These are phyloP conservation scores for Lepidocolaptes lacrymiger DNA, from an alignment of 2,797 vertebrate species.

Conservation along the genomic window DNA sequence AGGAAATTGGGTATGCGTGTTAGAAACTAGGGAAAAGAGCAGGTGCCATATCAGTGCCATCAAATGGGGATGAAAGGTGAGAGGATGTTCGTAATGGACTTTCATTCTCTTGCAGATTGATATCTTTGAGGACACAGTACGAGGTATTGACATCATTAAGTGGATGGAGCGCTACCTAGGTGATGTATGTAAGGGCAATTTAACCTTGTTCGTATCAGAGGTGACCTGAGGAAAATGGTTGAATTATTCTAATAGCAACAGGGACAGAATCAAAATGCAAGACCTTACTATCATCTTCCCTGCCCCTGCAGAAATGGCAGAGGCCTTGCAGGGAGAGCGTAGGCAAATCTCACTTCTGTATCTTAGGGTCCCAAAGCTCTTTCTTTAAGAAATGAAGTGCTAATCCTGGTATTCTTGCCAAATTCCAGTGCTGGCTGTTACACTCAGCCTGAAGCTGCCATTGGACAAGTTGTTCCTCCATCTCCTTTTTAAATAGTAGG, in stretches of 20 bases:
- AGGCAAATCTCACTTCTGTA: neutral
- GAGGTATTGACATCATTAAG: conserved; percentile 89
- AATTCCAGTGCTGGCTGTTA: neutral
- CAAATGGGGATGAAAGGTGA: neutral
- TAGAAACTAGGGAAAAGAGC: neutral
- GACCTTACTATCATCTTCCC: neutral
- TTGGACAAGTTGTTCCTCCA: neutral
- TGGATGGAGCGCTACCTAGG: conserved; percentile 95
- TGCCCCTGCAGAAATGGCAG: neutral
- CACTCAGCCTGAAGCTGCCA: neutral
- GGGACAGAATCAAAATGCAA: conserved; percentile 21
- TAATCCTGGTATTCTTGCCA: neutral
- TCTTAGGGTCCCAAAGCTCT: neutral
- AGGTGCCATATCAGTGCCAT: neutral
- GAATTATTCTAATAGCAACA: conserved; percentile 2
- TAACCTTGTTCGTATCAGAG: conserved; percentile 38
- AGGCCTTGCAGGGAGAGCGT: neutral
- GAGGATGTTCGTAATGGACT: neutral
- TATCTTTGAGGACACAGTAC: conserved; percentile 89
- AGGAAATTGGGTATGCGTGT: neutral
- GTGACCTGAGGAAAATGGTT: neutral
- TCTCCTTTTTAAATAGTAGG: neutral
- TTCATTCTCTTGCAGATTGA: conserved; percentile 84
- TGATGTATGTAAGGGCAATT: conserved; percentile 84
- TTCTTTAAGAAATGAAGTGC: neutral